These are phyloP conservation scores for Cheiracanthium punctorium DNA, from an alignment of 2,888 invertebrate species.

Conservation along the genomic window DNA sequence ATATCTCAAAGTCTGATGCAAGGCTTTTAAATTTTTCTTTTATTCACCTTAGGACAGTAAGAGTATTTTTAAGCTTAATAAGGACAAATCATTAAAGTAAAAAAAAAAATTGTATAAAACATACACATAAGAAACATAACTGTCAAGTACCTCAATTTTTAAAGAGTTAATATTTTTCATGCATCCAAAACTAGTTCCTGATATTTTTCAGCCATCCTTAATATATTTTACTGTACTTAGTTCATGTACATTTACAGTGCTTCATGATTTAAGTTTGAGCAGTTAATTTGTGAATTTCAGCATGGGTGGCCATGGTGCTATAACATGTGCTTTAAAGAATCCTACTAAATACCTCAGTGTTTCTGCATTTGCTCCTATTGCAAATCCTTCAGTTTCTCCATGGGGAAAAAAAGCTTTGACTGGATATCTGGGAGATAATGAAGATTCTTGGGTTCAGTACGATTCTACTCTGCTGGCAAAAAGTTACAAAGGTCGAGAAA, in stretches of 20 bases:
- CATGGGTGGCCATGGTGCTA: slow-evolving; percentile 99
- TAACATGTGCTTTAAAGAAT: slow-evolving; percentile 91
- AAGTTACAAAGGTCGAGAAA: slow-evolving; percentile 87
- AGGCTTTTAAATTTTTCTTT: too few species aligned
- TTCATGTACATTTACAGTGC: too few species aligned
- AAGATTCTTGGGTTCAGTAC: slow-evolving; percentile 86
- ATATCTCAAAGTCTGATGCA: too few species aligned
- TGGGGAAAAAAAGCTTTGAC: slow-evolving; percentile 92
- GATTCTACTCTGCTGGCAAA: slow-evolving; percentile 91
- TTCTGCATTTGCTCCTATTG: slow-evolving; percentile 96
- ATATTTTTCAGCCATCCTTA: neutral
- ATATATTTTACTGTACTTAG: slow-evolving; percentile 15
- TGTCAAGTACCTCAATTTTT: too few species aligned
- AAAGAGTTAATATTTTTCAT: too few species aligned
- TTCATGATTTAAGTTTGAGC: too few species aligned
- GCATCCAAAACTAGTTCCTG: neutral
- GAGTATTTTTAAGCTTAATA: too few species aligned
- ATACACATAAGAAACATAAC: too few species aligned
- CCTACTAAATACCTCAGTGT: slow-evolving; percentile 88
- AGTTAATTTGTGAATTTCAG: slow-evolving; percentile 79
- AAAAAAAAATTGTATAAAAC: too few species aligned
- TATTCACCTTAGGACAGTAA: too few species aligned
- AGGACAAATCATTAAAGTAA: too few species aligned
- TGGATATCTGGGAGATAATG: slow-evolving; percentile 85
- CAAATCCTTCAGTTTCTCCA: slow-evolving; percentile 87